These are phyloP conservation scores for Nothoprocta perdicaria DNA, from an alignment of 2,113 vertebrate genomes.

Conservation along the genomic window DNA sequence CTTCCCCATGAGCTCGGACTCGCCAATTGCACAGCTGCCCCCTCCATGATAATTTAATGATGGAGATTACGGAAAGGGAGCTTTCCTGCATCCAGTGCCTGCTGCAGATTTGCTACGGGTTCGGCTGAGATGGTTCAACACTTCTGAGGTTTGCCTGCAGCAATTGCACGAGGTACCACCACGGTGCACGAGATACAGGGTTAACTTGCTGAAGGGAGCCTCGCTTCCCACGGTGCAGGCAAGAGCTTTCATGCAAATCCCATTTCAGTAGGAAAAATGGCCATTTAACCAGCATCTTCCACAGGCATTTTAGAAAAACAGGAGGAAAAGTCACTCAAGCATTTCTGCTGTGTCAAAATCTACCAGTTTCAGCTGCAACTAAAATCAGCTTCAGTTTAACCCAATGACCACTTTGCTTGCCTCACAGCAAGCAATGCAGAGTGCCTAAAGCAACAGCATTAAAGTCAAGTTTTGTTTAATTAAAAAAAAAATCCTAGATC, in stretches of 20 bases:
- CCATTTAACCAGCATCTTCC: not conserved
- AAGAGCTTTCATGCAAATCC: not conserved
- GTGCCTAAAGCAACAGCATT: not conserved
- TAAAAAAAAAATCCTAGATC: not conserved
- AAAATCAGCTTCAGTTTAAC: not conserved
- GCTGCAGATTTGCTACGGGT: not conserved
- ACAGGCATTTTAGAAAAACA: not conserved
- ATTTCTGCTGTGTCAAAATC: not conserved
- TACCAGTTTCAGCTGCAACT: not conserved
- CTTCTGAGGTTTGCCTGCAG: not conserved
- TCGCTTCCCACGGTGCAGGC: fast-evolving
- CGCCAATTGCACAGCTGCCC: not conserved
- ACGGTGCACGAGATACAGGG: not conserved
- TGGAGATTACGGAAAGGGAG: not conserved
- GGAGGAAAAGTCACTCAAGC: not conserved
- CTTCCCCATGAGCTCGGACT: not conserved
- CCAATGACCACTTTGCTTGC: not conserved
- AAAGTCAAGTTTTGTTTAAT: not conserved
- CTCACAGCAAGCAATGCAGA: not conserved
- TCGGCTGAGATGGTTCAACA: not conserved
- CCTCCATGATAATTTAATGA: not conserved
- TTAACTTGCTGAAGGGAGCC: not conserved
- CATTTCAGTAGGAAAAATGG: not conserved
- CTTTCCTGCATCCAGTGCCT: not conserved
- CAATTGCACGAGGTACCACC: not conserved